These are phyloP conservation scores for Pristionchus fissidentatus DNA, from an alignment of 2,888 invertebrate species.

Conservation along the genomic window DNA sequence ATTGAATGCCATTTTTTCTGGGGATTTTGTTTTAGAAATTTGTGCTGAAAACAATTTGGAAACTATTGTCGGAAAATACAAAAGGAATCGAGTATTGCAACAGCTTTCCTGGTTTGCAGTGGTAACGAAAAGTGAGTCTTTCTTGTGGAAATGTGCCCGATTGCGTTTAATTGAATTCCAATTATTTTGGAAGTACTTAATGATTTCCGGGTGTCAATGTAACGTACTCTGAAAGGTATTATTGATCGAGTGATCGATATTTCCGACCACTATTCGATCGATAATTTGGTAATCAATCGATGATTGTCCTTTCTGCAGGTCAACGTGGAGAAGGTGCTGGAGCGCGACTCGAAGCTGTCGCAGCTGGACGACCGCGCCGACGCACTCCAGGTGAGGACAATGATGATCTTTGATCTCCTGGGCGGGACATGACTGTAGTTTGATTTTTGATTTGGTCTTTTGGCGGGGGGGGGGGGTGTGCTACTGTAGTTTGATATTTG, in stretches of 20 bases:
- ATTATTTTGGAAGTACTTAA: too few species aligned
- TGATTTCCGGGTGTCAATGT: too few species aligned
- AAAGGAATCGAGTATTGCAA: too few species aligned
- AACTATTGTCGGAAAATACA: too few species aligned
- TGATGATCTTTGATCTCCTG: neutral
- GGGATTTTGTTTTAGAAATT: too few species aligned
- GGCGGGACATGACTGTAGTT: neutral
- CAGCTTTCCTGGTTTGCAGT: too few species aligned
- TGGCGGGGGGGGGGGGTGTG: neutral
- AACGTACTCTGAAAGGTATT: too few species aligned
- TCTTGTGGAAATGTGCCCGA: neutral
- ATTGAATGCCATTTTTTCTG: neutral
- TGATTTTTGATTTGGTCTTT: neutral
- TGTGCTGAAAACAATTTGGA: too few species aligned
- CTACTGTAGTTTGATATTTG: neutral
- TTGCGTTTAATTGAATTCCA: neutral
- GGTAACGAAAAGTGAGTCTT: neutral
- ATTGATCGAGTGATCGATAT: too few species aligned
- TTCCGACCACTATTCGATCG: too few species aligned
- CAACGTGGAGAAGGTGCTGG: constrained; percentile 75
- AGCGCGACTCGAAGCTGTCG: constrained; percentile 75
- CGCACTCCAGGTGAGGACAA: constrained; percentile 68
- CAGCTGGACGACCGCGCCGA: constrained; percentile 76
- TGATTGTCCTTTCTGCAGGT: constrained; percentile 61
- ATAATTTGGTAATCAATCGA: neutral